Evolutionary conservation across 2,888 invertebrate species (phyloP), one percentile per base, ranked within the genome.

Genomic region (Tenthredo distinguenda): DNA sequence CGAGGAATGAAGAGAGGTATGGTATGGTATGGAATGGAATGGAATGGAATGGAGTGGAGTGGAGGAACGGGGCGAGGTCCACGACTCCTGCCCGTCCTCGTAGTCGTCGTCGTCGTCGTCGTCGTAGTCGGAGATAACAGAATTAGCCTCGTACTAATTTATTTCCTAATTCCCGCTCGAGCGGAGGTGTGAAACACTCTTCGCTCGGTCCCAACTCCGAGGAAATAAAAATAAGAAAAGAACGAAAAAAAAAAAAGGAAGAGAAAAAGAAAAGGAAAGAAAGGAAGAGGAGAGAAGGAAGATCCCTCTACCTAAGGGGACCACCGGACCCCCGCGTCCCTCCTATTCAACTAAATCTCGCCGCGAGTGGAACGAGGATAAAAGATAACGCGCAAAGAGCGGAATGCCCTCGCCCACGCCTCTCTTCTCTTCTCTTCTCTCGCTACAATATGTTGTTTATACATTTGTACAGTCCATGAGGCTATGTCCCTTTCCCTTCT

Each of bases 171-270:
- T 93, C 92, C 88, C 91, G 91, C 87, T 89, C 91, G 90, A 92
- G 92, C 92, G 92, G 92, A 93, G 93, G 93, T 93, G 93, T 93
- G 93, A 93, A 93, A 93, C 92, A 93, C 92, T 92, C 92, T 92
- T 93, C 90, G 77, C 77, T 77, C 89, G 90, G 50, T 87, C 88
- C 89, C 88, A 88, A 91, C 91, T 90, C 90, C 90, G 91, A 82
- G 85, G 85, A 87, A 85, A 84, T 82, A 79, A 81, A 85, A 85
- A 77, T 50, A 43, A 77, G 86, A 85, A 31, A 68, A 77, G 71
- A 68, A 21, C 31, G 55, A 84, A 71, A 71, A 81, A 62, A 83
- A 85, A 6, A 10, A 72, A 85, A 85, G 86, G 37, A 18, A n/a
- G 2, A 37, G 12, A 50, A 72, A 12, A 37, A 79, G n/a, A 84